Evolutionary conservation across 2,888 invertebrate genomes (phyloP).

Genomic region (Eilema sororculum): DNA sequence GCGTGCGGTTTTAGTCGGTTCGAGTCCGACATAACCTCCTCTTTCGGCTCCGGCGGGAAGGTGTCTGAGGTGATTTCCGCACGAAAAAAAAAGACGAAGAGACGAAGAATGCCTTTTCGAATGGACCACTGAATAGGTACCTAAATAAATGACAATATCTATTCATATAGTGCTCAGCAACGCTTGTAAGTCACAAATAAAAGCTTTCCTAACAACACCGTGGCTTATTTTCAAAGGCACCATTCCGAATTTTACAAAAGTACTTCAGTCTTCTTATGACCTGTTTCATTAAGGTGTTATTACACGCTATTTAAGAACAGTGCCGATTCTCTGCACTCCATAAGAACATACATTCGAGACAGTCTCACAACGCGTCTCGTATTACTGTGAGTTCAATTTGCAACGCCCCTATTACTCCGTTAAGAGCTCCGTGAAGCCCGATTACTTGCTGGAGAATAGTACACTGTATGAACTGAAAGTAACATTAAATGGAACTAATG

Average conservation of each 20-base stretch:
- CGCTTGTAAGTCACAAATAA: too few species aligned
- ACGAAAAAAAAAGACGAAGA: too few species aligned
- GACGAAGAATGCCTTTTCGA: too few species aligned
- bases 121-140: too few species aligned
- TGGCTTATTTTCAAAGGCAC: neutral
- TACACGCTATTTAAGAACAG: neutral
- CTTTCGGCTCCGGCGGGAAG: too few species aligned
- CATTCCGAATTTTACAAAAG: neutral
- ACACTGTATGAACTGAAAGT: conserved; percentile 14
- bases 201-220: neutral
- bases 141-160: too few species aligned
- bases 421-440: conserved; percentile 24
- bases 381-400: conserved; percentile 19
- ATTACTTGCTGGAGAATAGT: conserved; percentile 26
- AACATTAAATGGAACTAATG: neutral
- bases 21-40: too few species aligned
- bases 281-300: conserved; percentile 7
- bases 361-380: conserved; percentile 2
- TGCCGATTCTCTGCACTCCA: neutral
- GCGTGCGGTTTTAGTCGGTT: too few species aligned
- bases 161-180: too few species aligned
- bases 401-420: conserved; percentile 24
- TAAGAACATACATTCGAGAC: neutral
- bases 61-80: too few species aligned
- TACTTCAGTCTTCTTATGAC: neutral